Conservation (phyloP, 2,113 vertebrate species). For the Heterochromis multidens region DNA sequence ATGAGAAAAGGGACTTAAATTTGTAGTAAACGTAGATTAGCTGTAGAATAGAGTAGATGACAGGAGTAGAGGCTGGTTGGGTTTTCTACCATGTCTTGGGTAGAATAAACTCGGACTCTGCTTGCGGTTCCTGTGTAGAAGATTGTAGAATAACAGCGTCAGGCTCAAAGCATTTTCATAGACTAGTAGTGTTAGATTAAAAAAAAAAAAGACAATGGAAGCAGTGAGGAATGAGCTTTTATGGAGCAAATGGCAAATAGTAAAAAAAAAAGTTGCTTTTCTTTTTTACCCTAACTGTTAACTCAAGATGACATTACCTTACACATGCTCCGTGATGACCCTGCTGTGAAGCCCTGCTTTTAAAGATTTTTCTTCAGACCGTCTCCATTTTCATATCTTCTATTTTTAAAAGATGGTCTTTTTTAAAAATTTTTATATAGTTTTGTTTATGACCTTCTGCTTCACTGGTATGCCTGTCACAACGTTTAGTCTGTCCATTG, state of each 20-base stretch:
- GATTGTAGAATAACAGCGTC: conserved; percentile 15
- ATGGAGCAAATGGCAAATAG: conserved; percentile 12
- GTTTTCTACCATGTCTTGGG: neutral
- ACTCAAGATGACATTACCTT: neutral
- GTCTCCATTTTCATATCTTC: neutral
- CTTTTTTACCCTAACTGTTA: conserved; percentile 13
- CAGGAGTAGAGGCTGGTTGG: neutral
- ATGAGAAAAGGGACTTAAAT: conserved; percentile 73
- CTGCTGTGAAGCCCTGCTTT: conserved; percentile 21
- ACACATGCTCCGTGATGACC: conserved; percentile 11
- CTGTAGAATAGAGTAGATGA: conserved; percentile 32
- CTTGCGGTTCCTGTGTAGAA: neutral
- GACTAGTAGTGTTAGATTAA: conserved; percentile 33
- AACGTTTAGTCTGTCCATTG: conserved; percentile 7
- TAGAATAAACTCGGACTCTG: conserved; percentile 7
- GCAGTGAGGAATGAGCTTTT: conserved; percentile 27
- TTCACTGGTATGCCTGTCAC: conserved; percentile 23
- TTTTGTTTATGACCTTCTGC: neutral
- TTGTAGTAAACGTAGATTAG: conserved; percentile 58
- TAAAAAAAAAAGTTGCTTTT: conserved; percentile 13
- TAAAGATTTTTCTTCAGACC: neutral
- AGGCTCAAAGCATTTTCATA: conserved; percentile 28
- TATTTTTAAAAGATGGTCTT: neutral
- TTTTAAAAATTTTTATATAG: neutral
- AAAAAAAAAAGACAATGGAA: conserved; percentile 8